Conservation (phyloP, 2,888 invertebrate genomes). For the Papilio elwesi region DNA sequence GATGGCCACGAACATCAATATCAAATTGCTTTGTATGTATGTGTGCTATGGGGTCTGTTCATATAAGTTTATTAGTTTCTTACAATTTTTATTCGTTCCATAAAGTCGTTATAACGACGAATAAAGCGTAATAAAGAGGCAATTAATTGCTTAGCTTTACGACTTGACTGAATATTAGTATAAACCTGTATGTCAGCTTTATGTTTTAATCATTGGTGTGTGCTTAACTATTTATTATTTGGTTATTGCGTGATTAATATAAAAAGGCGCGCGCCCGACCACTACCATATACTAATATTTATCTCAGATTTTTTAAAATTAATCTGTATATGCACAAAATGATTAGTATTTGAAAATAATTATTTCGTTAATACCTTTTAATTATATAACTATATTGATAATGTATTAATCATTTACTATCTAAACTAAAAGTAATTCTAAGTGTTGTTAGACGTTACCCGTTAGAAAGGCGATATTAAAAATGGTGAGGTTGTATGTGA, state of each 20-base stretch:
- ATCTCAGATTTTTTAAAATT: not conserved
- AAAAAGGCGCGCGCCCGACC: not conserved
- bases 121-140: constrained; percentile 28
- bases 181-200: constrained; percentile 15
- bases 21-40: not conserved
- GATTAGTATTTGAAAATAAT: constrained; percentile 4
- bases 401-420: not conserved
- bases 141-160: constrained; percentile 28
- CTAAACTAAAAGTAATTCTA: not conserved
- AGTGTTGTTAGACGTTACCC: not conserved
- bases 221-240: constrained; percentile 2
- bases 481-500: too few species aligned
- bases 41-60: not conserved
- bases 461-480: too few species aligned
- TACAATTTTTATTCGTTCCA: constrained; percentile 1
- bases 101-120: constrained; percentile 1
- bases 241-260: constrained; percentile 10
- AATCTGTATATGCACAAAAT: not conserved
- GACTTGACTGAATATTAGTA: constrained; percentile 25
- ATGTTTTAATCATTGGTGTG: constrained; percentile 19
- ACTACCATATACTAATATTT: not conserved
- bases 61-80: constrained; percentile 6
- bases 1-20: constrained; percentile 8
- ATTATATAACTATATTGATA: not conserved
- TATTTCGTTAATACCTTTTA: not conserved